phyloP scores from a whole-genome alignment of 2,888 invertebrate genomes.

The Monoplex corrugatus region DNA sequence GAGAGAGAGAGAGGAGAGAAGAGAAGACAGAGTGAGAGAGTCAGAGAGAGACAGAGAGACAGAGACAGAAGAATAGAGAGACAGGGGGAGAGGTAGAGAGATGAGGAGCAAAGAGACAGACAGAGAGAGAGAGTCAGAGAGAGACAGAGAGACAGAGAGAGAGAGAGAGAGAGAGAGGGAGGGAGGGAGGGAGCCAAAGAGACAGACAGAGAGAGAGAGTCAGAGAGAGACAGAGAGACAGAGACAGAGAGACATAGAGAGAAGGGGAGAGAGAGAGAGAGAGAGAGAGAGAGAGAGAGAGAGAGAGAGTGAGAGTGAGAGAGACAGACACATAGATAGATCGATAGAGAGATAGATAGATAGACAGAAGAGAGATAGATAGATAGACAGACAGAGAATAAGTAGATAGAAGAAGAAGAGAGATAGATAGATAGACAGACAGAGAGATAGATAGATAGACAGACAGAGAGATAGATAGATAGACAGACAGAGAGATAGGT shows the following conservation, averaged over 20 bases:
- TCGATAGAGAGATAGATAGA: neutral
- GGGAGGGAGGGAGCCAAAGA: neutral
- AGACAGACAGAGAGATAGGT: neutral
- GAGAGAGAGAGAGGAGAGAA: neutral
- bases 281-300: neutral
- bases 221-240: neutral
- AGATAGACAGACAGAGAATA: neutral
- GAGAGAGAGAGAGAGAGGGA: conserved; percentile 18
- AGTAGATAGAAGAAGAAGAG: neutral
- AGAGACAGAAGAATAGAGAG: neutral
- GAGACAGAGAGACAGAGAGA: conserved; percentile 12
- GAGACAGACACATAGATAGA: neutral
- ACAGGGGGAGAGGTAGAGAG: neutral
- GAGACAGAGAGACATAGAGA: neutral
- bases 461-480: neutral
- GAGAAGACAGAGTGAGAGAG: neutral
- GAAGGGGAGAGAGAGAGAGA: neutral
- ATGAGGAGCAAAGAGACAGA: neutral
- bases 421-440: neutral
- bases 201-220: neutral
- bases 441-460: neutral
- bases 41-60: neutral
- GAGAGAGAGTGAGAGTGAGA: neutral
- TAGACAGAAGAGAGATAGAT: neutral
- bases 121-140: neutral